phyloP scores from a whole-genome alignment of 2,113 vertebrate species.

The Nestor notabilis region DNA sequence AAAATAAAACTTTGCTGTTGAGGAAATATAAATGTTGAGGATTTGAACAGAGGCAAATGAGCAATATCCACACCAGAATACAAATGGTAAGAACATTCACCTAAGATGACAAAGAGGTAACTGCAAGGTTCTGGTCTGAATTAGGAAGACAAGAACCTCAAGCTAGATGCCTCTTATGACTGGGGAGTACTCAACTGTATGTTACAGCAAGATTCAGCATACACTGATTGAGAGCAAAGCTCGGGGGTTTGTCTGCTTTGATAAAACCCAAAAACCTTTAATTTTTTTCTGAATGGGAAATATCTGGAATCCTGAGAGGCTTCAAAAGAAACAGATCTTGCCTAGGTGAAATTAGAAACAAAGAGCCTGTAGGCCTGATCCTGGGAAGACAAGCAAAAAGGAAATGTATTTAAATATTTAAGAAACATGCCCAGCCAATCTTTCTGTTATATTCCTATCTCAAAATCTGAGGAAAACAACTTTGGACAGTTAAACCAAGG shows the following conservation, averaged over 20 bases:
- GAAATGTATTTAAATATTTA: background rate
- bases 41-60: background rate
- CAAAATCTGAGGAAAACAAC: background rate
- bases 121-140: background rate
- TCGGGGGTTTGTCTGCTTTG: background rate
- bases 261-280: background rate
- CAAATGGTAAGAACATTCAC: background rate
- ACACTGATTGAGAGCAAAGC: accelerated
- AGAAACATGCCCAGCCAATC: background rate
- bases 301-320: background rate
- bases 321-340: background rate
- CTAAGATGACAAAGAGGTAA: background rate
- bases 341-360: background rate
- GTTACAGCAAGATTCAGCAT: background rate
- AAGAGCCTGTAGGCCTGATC: background rate
- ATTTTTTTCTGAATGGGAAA: background rate
- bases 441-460: background rate
- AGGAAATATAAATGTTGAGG: background rate
- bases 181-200: background rate
- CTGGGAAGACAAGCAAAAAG: background rate
- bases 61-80: background rate
- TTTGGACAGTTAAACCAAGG: background rate
- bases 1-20: background rate
- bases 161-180: background rate
- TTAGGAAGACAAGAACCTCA: background rate